Conservation (phyloP, 1,140 invertebrate species). For the Parapsyche elsis region DNA sequence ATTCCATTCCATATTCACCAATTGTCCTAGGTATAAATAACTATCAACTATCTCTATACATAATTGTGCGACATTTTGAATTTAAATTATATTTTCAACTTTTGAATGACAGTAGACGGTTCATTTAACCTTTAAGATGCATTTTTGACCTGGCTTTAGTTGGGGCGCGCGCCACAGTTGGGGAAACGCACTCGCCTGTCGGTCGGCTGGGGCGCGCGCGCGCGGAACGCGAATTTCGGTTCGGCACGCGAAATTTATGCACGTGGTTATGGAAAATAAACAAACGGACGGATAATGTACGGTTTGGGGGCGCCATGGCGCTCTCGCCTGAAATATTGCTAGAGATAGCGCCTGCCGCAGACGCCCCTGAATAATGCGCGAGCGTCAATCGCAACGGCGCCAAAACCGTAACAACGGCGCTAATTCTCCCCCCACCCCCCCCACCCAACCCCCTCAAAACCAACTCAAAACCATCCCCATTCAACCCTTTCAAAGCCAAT, state of each 20-base stretch:
- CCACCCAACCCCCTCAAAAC: no score
- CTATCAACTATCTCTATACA: no score
- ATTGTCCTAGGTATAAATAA: no score
- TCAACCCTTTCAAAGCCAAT: no score
- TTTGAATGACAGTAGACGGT: no score
- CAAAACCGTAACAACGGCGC: neutral
- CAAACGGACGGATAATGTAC: constrained; percentile 55
- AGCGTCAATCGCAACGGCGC: constrained; percentile 32
- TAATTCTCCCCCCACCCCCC: neutral
- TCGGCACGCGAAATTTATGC: constrained; percentile 55
- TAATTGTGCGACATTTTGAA: no score
- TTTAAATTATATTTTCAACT: no score
- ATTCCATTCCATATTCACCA: no score
- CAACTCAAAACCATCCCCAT: no score
- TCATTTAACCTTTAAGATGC: no score
- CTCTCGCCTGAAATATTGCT: constrained; percentile 47
- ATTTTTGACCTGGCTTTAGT: no score
- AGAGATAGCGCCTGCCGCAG: constrained; percentile 48
- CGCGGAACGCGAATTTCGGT: constrained; percentile 52
- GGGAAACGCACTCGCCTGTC: neutral
- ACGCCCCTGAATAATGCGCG: constrained; percentile 57
- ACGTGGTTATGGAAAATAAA: constrained; percentile 55
- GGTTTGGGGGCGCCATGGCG: neutral
- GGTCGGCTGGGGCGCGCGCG: constrained; percentile 1
- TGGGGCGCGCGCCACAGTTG: neutral